Evolutionary conservation across 2,888 invertebrate genomes (phyloP).

Genomic region (Habrosyne pyritoides): DNA sequence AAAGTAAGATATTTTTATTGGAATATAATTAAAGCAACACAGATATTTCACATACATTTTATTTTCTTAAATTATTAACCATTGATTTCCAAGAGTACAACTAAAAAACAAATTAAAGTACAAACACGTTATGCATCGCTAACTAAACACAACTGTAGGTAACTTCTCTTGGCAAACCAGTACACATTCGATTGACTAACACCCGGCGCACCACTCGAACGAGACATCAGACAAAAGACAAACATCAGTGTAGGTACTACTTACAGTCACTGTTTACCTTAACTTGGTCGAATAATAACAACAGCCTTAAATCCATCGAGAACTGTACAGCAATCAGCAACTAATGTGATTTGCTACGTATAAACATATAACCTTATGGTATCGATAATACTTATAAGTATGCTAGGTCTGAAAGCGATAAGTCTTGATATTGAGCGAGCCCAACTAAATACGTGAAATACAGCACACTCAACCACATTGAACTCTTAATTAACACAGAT

Average conservation of each 20-base stretch:
- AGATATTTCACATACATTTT: constrained; percentile 82
- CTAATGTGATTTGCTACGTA: constrained; percentile 74
- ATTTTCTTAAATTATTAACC: constrained; percentile 84
- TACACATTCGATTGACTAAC: constrained; percentile 76
- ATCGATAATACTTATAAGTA: constrained; percentile 74
- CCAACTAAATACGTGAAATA: constrained; percentile 75
- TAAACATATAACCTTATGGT: constrained; percentile 70
- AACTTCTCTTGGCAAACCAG: constrained; percentile 83
- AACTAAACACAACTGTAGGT: constrained; percentile 83
- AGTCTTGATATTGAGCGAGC: constrained; percentile 83
- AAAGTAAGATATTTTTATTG: constrained; percentile 16
- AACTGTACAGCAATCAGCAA: constrained; percentile 73
- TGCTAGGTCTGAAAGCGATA: constrained; percentile 75
- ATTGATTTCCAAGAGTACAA: constrained; percentile 84
- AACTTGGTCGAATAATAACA: constrained; percentile 72
- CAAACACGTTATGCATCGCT: constrained; percentile 83
- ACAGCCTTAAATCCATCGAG: constrained; percentile 72
- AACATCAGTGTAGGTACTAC: constrained; percentile 47
- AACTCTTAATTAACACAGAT: constrained; percentile 39
- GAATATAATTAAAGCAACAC: constrained; percentile 35
- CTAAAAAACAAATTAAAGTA: constrained; percentile 84
- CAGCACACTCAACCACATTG: constrained; percentile 71
- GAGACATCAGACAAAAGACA: constrained; percentile 52
- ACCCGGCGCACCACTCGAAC: constrained; percentile 78
- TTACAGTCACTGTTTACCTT: constrained; percentile 62